A percentile compares a stretch with the other conserved stretches of the same genome.
phyloP scores from a whole-genome alignment of 2,888 invertebrate species.

The Platycheirus rosarum region DNA sequence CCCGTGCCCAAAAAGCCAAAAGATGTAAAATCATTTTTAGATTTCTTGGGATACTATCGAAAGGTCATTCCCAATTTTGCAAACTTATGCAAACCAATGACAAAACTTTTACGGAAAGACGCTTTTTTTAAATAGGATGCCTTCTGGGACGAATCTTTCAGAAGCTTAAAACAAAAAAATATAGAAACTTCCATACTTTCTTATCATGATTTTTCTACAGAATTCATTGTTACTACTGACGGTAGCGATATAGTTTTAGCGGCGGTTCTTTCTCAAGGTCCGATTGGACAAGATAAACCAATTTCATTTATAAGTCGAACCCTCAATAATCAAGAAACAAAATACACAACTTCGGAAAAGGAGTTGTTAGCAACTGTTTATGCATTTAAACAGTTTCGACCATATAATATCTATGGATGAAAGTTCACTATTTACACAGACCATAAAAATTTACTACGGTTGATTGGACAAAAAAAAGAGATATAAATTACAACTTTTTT shows the following conservation, averaged over 20 bases:
- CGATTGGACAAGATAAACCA: slow-evolving; percentile 27
- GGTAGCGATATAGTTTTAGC: slow-evolving; percentile 60
- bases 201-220: slow-evolving; percentile 22
- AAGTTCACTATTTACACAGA: too few species aligned
- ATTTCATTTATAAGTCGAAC: slow-evolving; percentile 25
- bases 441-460: too few species aligned
- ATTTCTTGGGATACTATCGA: neutral
- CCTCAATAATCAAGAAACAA: slow-evolving; percentile 8
- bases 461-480: too few species aligned
- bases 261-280: slow-evolving; percentile 52
- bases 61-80: slow-evolving; percentile 1
- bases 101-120: slow-evolving; percentile 4
- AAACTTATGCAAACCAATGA: slow-evolving; percentile 53
- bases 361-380: slow-evolving; percentile 15
- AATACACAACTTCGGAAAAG: slow-evolving; percentile 15
- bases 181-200: slow-evolving; percentile 39
- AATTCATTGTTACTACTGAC: slow-evolving; percentile 58
- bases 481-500: too few species aligned
- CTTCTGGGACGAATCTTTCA: slow-evolving; percentile 32
- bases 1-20: slow-evolving; percentile 58
- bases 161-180: slow-evolving; percentile 50
- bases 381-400: neutral
- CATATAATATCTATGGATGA: neutral
- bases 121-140: neutral
- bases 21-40: slow-evolving; percentile 23